Base-by-base conservation (phyloP, 2,888 invertebrate species). In the Rhyacophila evoluta region DNA sequence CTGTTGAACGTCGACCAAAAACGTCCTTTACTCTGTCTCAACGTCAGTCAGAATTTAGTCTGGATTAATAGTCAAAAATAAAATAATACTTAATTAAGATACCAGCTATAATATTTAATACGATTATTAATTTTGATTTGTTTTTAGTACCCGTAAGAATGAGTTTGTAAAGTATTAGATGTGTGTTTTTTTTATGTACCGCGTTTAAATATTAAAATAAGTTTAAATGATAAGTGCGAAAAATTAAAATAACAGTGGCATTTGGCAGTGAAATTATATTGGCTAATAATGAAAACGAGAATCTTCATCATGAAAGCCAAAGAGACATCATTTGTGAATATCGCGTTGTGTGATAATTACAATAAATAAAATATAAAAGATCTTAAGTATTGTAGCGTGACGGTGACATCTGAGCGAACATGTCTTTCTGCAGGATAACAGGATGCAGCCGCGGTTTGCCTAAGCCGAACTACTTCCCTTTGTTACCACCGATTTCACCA, bases 391-490 rank as follows among this genome's bases (percentile, higher is more conserved):
- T n/a, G 28, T 69, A 6, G 27, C 15, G 69, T 19, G n/a, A 25
- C n/a, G 6, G 10, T 12, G 38, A 28, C 5, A 4, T 33, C 12
- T 12, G 55, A n/a, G 73, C 12, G 39, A 79, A 72, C 70, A 92
- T 94, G 91, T 94, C 94, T 85, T 94, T 93, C 87, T 95, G 95
- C 87, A 92, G 95, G 86, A 95, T 95, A 84, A 95, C 95, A 79
- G 94, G 95, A 84, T 93, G 93, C 86, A 94, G 94, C 86, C 91
- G 94, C 84, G 93, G 94, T 84, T 91, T 95, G 84, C 95, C 95
- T 74, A 93, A 95, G 85, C 95, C 95, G 75, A 94, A 95, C 86
- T 95, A 95, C 86, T 94, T 95, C 85, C 95, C 95, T 19, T 89
- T 95, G 74, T 89, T 95, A 83, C 94, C 94, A 69, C 95, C 95